A percentile compares a stretch with the other conserved stretches of the same genome.
Evolutionary conservation across 2,797 vertebrate species (phyloP).

Genomic region (Tolypeutes matacus): DNA sequence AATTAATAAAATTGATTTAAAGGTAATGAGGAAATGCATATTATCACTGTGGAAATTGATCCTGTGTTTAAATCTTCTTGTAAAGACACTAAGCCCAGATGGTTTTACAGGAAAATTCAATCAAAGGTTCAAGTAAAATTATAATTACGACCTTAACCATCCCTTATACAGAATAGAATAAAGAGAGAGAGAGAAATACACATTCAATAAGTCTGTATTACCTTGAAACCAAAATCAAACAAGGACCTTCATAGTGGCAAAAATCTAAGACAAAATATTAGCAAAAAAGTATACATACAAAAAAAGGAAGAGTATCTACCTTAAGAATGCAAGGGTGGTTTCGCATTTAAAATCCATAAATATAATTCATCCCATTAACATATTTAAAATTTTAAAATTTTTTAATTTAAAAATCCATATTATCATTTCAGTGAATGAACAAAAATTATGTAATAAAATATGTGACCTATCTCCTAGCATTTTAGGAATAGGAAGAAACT

Average conservation of each 20-base stretch:
- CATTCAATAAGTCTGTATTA: not conserved
- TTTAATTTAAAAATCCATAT: not conserved
- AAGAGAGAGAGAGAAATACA: not conserved
- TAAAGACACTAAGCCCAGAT: not conserved
- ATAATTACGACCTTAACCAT: not conserved
- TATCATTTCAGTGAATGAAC: not conserved
- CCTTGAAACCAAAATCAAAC: not conserved
- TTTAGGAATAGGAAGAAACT: not conserved
- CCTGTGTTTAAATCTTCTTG: not conserved
- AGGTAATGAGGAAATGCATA: not conserved
- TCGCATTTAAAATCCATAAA: not conserved
- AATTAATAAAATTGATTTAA: not conserved
- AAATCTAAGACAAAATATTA: not conserved
- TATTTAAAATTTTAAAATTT: not conserved
- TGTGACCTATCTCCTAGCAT: not conserved
- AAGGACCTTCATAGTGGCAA: not conserved
- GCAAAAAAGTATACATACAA: not conserved
- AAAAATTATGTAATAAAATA: not conserved
- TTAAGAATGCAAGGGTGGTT: not conserved
- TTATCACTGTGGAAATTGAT: not conserved
- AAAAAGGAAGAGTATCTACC: not conserved
- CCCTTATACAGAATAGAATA: slow-evolving; percentile 47
- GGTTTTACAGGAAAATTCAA: slow-evolving; percentile 40
- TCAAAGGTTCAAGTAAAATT: not conserved
- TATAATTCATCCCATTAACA: not conserved